Evolutionary conservation across 2,888 invertebrate species (phyloP).

Genomic region (Leptopilina drosophilae): DNA sequence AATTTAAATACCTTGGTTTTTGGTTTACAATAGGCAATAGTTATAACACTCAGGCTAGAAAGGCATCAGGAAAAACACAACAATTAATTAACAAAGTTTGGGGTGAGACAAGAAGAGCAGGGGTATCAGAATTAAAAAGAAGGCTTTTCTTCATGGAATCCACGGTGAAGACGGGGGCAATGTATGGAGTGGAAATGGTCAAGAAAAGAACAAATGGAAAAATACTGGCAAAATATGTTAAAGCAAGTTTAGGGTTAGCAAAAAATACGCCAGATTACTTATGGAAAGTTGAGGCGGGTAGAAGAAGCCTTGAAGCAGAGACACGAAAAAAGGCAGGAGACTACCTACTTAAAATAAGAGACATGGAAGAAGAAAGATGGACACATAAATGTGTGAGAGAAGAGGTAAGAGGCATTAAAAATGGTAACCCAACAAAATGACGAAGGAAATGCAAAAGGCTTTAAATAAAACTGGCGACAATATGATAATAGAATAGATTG

Average conservation of each 20-base stretch:
- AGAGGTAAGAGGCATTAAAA: conserved; percentile 19
- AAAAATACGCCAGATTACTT: conserved; percentile 42
- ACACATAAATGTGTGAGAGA: conserved; percentile 32
- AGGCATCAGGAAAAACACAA: conserved; percentile 41
- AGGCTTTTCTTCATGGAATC: conserved; percentile 46
- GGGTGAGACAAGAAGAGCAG: too few relatives aligned
- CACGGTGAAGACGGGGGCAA: conserved; percentile 34
- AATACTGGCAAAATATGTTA: conserved; percentile 44
- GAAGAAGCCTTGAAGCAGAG: background rate
- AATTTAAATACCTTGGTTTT: conserved; percentile 48
- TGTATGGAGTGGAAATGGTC: conserved; percentile 47
- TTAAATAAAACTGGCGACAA: conserved; percentile 6
- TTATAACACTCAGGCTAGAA: conserved; percentile 26
- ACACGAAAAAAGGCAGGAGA: background rate
- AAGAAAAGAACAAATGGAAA: conserved; percentile 41
- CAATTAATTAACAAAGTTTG: background rate
- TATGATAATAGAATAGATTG: background rate
- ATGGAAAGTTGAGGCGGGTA: conserved; percentile 22
- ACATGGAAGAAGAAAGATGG: conserved; percentile 28
- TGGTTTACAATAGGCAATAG: conserved; percentile 42
- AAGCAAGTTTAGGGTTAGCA: conserved; percentile 46
- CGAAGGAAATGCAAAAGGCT: background rate
- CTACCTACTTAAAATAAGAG: background rate
- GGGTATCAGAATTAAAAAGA: background rate
- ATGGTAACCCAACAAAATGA: conserved; percentile 20